A percentile compares a stretch with the other conserved stretches of the same genome.
Conservation (phyloP, 2,888 invertebrate genomes). For the Cactoblastis cactorum region DNA sequence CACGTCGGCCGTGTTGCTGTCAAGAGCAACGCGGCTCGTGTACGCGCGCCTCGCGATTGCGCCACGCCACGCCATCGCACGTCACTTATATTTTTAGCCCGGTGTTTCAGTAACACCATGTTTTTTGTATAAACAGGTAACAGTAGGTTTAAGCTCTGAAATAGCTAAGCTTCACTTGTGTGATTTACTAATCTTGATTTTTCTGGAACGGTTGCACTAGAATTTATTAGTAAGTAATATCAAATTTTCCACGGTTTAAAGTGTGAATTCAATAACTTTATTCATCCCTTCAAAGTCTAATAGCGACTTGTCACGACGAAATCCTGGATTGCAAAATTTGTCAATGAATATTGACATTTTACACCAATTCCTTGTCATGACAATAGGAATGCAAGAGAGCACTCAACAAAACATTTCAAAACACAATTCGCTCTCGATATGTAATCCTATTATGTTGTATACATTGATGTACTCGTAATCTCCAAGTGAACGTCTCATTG, state of each 20-base stretch:
- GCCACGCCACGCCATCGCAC: constrained; percentile 8
- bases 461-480: constrained; percentile 60
- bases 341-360: constrained; percentile 19
- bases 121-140: background rate
- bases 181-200: background rate
- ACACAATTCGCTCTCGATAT: constrained; percentile 50
- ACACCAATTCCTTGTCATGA: constrained; percentile 25
- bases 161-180: background rate
- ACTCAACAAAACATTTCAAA: constrained; percentile 48
- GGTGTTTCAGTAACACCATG: background rate
- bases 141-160: too few species aligned
- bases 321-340: background rate
- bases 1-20: constrained; percentile 43
- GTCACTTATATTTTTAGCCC: constrained; percentile 9
- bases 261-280: background rate
- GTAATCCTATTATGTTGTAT: constrained; percentile 73
- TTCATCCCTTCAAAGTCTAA: background rate
- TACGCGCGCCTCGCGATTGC: constrained; percentile 16
- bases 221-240: background rate
- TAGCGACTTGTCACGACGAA: background rate
- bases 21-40: constrained; percentile 22
- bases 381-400: constrained; percentile 31
- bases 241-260: background rate
- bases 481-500: constrained; percentile 67
- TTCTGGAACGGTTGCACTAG: background rate